Conservation (phyloP, 1,140 invertebrate species). For the Philotrypesis tridentata region DNA sequence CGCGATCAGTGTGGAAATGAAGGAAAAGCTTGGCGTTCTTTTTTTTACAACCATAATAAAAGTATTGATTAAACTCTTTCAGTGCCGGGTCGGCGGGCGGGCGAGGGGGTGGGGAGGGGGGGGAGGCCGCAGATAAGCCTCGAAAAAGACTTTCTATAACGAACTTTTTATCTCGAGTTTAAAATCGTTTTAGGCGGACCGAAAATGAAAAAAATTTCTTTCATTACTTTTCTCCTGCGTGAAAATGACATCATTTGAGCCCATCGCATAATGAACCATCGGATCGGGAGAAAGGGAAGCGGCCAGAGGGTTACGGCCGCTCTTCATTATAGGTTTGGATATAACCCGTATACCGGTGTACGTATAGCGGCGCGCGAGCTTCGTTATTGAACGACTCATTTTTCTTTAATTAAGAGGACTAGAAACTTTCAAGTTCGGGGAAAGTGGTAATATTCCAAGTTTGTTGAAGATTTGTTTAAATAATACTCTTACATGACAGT, state of each 20-base stretch:
- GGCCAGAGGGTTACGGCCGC: not conserved
- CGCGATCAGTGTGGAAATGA: not conserved
- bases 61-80: conserved; percentile 30
- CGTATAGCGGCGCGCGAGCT: too few species aligned
- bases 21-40: too few species aligned
- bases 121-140: not conserved
- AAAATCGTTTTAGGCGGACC: not conserved
- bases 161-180: not conserved
- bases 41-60: conserved; percentile 22
- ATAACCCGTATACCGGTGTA: not conserved
- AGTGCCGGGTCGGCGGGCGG: too few species aligned
- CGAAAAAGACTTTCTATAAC: not conserved
- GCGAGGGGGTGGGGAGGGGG: too few species aligned
- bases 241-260: not conserved
- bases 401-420: too few species aligned
- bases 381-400: too few species aligned
- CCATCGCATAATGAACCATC: not conserved
- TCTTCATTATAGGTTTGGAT: too few species aligned
- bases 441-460: too few species aligned
- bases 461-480: too few species aligned
- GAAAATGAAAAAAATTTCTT: conserved; percentile 18
- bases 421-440: too few species aligned
- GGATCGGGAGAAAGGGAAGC: not conserved
- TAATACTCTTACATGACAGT: too few species aligned
- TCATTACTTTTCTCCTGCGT: not conserved